Evolutionary conservation across 2,797 vertebrate genomes (phyloP).

Genomic region (Prunella strophiata): DNA sequence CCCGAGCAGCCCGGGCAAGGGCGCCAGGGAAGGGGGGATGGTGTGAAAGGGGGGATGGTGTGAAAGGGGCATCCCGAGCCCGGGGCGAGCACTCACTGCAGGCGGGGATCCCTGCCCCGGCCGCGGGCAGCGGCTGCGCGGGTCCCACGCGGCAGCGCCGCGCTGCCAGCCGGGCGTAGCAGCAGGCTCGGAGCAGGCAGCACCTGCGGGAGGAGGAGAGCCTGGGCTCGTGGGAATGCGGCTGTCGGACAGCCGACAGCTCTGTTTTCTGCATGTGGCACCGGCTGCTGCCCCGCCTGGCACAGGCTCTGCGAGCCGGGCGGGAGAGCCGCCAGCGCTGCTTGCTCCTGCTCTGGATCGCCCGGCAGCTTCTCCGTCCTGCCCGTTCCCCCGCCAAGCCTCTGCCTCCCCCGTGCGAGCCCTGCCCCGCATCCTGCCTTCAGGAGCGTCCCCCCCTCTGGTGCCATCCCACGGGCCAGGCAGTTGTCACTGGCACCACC

Average conservation of each 20-base stretch:
- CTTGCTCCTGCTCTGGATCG: background rate
- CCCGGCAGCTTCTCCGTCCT: background rate
- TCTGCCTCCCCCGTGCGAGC: background rate
- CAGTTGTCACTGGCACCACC: fast-evolving
- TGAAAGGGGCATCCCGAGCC: background rate
- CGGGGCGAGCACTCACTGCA: slow-evolving; percentile 19
- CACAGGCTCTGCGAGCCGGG: fast-evolving
- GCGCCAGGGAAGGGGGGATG: fast-evolving
- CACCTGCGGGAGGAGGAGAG: slow-evolving; percentile 14
- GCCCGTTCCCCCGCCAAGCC: fast-evolving
- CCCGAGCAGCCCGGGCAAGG: too few species aligned
- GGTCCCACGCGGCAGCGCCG: background rate
- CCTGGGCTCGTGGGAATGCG: fast-evolving
- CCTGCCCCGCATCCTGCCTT: background rate
- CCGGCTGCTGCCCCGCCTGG: fast-evolving
- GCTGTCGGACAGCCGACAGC: too few species aligned
- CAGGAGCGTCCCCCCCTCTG: background rate
- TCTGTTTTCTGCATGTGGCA: background rate
- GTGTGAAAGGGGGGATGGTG: background rate
- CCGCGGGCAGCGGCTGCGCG: fast-evolving
- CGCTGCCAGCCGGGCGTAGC: slow-evolving; percentile 6
- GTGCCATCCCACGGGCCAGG: background rate
- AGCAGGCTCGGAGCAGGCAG: slow-evolving; percentile 51
- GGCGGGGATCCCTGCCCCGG: background rate
- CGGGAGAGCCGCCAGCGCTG: background rate